These are phyloP conservation scores for Sphyrna mokarran DNA, from an alignment of 2,113 vertebrate species.

Conservation along the genomic window DNA sequence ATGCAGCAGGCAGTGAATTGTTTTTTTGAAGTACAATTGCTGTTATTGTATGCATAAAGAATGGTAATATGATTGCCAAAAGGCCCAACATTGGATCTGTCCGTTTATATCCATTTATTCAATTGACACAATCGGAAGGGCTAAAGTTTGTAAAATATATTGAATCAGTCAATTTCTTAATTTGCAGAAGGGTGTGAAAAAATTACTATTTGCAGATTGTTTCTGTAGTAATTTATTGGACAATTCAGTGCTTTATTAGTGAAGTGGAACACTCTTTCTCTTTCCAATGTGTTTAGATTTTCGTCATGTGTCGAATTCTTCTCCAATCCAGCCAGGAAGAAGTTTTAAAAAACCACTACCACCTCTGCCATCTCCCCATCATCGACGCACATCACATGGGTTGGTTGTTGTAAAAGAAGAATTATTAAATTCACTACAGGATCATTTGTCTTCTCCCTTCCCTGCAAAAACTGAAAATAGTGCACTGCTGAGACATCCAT, in stretches of 20 bases:
- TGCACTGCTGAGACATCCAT: not conserved
- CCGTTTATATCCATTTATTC: not conserved
- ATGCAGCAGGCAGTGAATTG: not conserved
- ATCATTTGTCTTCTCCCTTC: not conserved
- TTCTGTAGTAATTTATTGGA: not conserved
- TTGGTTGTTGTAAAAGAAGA: not conserved
- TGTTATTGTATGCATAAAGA: not conserved
- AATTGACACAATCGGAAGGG: not conserved
- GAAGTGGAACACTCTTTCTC: not conserved
- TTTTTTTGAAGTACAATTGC: not conserved
- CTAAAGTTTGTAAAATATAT: not conserved
- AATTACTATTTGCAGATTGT: not conserved
- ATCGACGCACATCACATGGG: not conserved
- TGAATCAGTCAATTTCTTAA: slow-evolving; percentile 4
- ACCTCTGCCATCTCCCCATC: not conserved
- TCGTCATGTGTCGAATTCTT: not conserved
- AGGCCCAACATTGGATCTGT: not conserved
- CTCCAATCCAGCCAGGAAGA: not conserved
- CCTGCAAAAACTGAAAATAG: not conserved
- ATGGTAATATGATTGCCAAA: not conserved
- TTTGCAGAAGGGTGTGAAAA: not conserved
- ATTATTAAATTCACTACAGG: not conserved
- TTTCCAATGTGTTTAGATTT: not conserved
- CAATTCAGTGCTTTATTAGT: not conserved
- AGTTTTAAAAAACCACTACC: not conserved